phyloP scores from a whole-genome alignment of 2,888 invertebrate genomes.

The Sminthurinus aureus region DNA sequence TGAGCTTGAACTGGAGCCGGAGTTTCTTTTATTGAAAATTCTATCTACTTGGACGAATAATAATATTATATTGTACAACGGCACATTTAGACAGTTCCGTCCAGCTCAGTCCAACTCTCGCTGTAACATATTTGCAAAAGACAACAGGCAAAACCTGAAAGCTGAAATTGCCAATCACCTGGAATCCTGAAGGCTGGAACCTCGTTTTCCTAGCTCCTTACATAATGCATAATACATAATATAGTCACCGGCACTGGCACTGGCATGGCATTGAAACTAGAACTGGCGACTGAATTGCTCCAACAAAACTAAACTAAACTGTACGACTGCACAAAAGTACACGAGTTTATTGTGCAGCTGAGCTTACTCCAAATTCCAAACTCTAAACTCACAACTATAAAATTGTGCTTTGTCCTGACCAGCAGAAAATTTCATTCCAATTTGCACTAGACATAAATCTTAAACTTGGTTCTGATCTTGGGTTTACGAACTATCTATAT shows the following conservation, averaged over 20 bases:
- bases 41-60: not conserved
- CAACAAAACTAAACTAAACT: slow-evolving; percentile 7
- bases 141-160: slow-evolving; percentile 27
- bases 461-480: slow-evolving; percentile 7
- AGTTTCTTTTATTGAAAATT: not conserved
- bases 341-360: not conserved
- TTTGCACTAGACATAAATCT: slow-evolving; percentile 38
- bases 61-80: not conserved
- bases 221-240: slow-evolving; percentile 33
- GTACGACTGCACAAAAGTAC: slow-evolving; percentile 5
- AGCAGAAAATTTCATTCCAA: slow-evolving; percentile 31
- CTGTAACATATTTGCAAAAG: not conserved
- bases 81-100: not conserved
- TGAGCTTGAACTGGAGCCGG: not conserved
- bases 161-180: too few relatives aligned
- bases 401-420: not conserved
- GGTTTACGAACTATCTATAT: not conserved
- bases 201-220: not conserved
- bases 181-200: too few relatives aligned
- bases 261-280: not conserved
- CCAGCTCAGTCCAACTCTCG: not conserved
- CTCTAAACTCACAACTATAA: too few relatives aligned
- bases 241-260: not conserved
- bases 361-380: not conserved
- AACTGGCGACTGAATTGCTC: not conserved